These are phyloP conservation scores for Horisme vitalbata DNA, from an alignment of 2,888 invertebrate genomes.

Conservation along the genomic window DNA sequence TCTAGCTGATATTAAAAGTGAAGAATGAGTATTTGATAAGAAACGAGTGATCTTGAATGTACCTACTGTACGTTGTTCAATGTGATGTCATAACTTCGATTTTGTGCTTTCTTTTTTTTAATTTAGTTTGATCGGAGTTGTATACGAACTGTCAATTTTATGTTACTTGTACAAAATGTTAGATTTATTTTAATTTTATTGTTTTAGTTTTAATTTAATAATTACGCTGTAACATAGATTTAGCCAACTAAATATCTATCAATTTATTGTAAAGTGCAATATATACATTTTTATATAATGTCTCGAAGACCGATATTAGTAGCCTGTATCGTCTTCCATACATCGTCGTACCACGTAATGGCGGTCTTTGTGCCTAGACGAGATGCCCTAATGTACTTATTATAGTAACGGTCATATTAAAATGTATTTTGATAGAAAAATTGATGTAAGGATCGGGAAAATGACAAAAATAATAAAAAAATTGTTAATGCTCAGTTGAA, in stretches of 20 bases:
- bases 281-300: neutral
- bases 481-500: conserved; percentile 16
- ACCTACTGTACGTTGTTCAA: conserved; percentile 22
- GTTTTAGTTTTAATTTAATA: conserved; percentile 10
- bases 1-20: conserved; percentile 4
- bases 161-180: conserved; percentile 44
- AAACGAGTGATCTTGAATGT: conserved; percentile 32
- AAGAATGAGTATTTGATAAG: conserved; percentile 19
- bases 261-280: conserved; percentile 17
- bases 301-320: conserved; percentile 1
- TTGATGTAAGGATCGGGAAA: conserved; percentile 8
- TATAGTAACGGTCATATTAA: neutral
- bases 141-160: conserved; percentile 46
- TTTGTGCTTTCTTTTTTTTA: conserved; percentile 19
- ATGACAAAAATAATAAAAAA: conserved; percentile 5
- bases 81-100: conserved; percentile 21
- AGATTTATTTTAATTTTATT: conserved; percentile 43
- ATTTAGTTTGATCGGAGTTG: conserved; percentile 24
- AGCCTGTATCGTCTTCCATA: no score
- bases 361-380: neutral
- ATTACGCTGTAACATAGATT: conserved; percentile 11
- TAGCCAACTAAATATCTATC: conserved; percentile 13
- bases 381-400: neutral
- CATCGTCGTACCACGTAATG: neutral
- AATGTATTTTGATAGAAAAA: conserved; percentile 13